These are phyloP conservation scores for Macaca mulatta DNA, from an alignment of 2,113 vertebrate species.

Conservation along the genomic window DNA sequence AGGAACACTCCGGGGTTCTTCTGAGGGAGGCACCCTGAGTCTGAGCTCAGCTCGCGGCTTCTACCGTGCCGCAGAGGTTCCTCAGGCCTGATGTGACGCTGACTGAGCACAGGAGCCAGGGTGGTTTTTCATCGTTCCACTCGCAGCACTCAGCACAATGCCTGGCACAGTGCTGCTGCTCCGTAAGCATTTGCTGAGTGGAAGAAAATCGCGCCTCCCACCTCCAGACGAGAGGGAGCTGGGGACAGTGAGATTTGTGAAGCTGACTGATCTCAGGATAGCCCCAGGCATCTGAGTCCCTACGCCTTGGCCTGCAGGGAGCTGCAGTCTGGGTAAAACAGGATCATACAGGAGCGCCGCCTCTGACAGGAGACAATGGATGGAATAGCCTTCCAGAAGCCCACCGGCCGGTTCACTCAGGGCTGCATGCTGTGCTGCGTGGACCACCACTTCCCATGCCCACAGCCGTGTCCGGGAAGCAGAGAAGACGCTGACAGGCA, in stretches of 20 bases:
- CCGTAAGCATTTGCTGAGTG: too few relatives aligned
- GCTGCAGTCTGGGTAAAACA: not conserved
- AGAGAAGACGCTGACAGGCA: not conserved
- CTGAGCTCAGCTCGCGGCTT: not conserved
- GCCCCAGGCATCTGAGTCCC: not conserved
- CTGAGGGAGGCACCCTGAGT: too few relatives aligned
- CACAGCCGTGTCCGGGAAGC: not conserved
- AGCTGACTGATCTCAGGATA: not conserved
- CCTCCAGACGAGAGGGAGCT: not conserved
- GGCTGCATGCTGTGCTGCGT: not conserved
- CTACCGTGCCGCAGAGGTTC: not conserved
- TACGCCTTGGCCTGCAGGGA: too few relatives aligned
- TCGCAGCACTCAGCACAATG: not conserved
- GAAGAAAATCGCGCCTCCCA: not conserved
- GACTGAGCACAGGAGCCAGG: fast-evolving
- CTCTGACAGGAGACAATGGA: not conserved
- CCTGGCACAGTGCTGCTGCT: too few relatives aligned
- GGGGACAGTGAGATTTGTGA: not conserved
- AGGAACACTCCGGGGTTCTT: not conserved
- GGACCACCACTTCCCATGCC: not conserved
- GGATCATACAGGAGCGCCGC: not conserved
- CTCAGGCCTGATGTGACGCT: not conserved
- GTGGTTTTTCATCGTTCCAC: not conserved
- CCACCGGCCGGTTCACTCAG: not conserved
- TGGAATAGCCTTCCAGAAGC: not conserved